Percentiles rank a stretch among this genome's conserved stretches.
These are phyloP conservation scores for Lutjanus campechanus DNA, from an alignment of 2,797 vertebrate species.

Conservation along the genomic window DNA sequence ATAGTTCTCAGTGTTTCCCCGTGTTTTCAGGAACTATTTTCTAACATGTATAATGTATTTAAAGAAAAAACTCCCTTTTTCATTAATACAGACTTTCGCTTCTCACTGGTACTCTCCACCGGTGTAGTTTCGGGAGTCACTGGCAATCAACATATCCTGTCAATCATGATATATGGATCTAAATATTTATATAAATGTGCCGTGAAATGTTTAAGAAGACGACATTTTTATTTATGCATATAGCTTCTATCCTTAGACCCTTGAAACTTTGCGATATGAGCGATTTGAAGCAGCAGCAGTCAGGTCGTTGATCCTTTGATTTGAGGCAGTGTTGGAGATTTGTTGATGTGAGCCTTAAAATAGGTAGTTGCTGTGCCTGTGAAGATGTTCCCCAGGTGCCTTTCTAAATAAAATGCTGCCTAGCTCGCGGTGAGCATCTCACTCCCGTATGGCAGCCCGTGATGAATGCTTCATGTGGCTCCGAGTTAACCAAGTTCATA, in stretches of 20 bases:
- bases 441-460: slow-evolving; percentile 63
- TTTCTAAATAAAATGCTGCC: slow-evolving; percentile 70
- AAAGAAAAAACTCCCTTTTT: no score
- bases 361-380: slow-evolving; percentile 39
- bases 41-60: no score
- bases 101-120: no score
- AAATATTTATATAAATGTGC: background rate
- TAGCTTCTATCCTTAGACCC: background rate
- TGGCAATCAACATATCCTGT: no score
- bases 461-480: slow-evolving; percentile 76
- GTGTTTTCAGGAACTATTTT: no score
- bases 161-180: background rate
- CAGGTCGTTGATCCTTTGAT: slow-evolving; percentile 25
- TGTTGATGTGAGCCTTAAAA: slow-evolving; percentile 52
- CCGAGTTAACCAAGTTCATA: slow-evolving; percentile 77
- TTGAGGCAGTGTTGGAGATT: slow-evolving; percentile 27
- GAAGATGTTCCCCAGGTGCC: slow-evolving; percentile 63
- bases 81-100: no score
- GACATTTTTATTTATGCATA: background rate
- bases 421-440: slow-evolving; percentile 58
- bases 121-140: no score
- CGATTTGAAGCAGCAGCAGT: slow-evolving; percentile 23
- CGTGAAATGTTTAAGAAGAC: background rate
- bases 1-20: no score
- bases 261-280: slow-evolving; percentile 11